Base-by-base conservation (phyloP, 2,888 invertebrate species). In the Stratiomys singularior region DNA sequence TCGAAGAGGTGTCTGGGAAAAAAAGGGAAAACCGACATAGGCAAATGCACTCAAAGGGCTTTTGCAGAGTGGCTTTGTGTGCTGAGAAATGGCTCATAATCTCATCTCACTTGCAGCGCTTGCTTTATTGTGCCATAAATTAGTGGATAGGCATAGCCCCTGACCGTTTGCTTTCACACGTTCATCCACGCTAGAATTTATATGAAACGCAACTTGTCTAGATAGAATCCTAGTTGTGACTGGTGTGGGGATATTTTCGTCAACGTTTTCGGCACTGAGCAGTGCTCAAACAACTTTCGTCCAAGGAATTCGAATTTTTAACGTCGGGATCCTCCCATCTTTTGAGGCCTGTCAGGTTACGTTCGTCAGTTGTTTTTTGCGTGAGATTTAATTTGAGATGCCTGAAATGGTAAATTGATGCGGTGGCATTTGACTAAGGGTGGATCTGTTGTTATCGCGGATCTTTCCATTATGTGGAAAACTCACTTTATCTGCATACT, bases 11-110 rank as follows among this genome's bases (percentile, higher is more conserved):
- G 71, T 74, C 78, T 28, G 44, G 78, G n/a, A 52, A 37, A 63
- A 76, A 76, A 67, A 47, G 18, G 47, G 71, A 67, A 25, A 78
- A n/a, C 67, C 44, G 60, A 69, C 69, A 76, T 28, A 76, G 58
- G 76, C 21, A 30, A 74, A 74, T 18, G 58, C 28, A 72, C 72
- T 72, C 44, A 18, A 18, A 47, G 52, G 9, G 37, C 37, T 37
- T 47, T 9, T 47, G 13, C 23, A 23, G 46, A 30, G 56, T 30
- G 72, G 67, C 28, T 63, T 44, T 27, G 74, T 78, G 44, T 66
- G 69, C 58, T 77, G 79, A 77, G 77, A 77, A 79, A 79, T 79
- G 66, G 77, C 77, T 77, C 79, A 79, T 79, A 77, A 79, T 79
- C 77, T 76, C 77, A 77, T 56, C 77, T 66, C 56, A 56, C 37